phyloP scores from a whole-genome alignment of 2,888 invertebrate genomes.

The Dynastes tityus region DNA sequence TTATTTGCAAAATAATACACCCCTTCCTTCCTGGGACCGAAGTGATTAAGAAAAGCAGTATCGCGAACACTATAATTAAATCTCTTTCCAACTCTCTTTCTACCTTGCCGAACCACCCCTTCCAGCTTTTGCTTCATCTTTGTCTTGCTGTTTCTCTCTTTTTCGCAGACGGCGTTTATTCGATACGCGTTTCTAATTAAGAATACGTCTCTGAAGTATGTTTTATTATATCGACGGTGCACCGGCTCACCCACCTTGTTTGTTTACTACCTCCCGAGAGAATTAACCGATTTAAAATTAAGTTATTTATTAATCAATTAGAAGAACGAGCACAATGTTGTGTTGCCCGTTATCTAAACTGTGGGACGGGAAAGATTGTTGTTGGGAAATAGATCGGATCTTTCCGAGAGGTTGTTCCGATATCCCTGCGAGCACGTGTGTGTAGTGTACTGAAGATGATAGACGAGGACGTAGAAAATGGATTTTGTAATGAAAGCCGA shows the following conservation, averaged over 20 bases:
- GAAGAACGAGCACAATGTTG: constrained; percentile 19
- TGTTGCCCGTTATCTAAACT: constrained; percentile 3
- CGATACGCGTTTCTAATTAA: constrained; percentile 53
- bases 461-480: constrained; percentile 51
- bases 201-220: constrained; percentile 54
- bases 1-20: constrained; percentile 42
- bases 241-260: constrained; percentile 40
- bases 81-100: constrained; percentile 25
- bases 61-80: constrained; percentile 40
- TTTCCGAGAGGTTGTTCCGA: not conserved
- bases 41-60: constrained; percentile 39
- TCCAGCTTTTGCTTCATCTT: not conserved
- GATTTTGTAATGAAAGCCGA: constrained; percentile 32
- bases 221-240: constrained; percentile 43
- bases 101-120: constrained; percentile 1
- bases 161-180: constrained; percentile 8
- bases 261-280: constrained; percentile 10
- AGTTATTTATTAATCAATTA: constrained; percentile 57
- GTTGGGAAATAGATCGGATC: constrained; percentile 15
- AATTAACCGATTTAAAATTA: constrained; percentile 55
- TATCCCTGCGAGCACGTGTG: not conserved
- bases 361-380: not conserved
- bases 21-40: not conserved
- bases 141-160: not conserved
- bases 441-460: constrained; percentile 33